These are phyloP conservation scores for Agapornis roseicollis DNA, from an alignment of 2,113 vertebrate species.

Conservation along the genomic window DNA sequence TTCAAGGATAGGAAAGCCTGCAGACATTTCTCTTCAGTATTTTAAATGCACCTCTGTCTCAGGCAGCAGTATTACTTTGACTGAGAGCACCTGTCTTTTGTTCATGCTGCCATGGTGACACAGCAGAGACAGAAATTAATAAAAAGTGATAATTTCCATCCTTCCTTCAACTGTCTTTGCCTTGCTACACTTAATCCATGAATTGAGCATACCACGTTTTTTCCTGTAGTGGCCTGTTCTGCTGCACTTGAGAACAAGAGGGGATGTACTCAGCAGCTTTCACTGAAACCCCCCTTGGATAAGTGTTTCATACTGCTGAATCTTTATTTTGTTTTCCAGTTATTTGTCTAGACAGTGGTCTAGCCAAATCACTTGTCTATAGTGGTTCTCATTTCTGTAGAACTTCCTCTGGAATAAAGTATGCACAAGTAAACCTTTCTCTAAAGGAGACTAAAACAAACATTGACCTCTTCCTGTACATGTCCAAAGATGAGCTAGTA, in stretches of 20 bases:
- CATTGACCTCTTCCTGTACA: background rate
- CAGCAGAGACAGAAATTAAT: background rate
- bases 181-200: background rate
- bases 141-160: background rate
- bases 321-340: background rate
- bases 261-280: background rate
- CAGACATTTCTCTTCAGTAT: background rate
- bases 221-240: background rate
- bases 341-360: background rate
- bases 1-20: background rate
- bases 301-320: background rate
- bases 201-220: background rate
- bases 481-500: background rate
- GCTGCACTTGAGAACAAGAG: background rate
- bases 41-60: background rate
- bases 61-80: background rate
- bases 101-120: background rate
- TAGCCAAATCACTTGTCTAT: background rate
- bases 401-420: background rate
- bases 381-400: background rate
- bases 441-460: background rate
- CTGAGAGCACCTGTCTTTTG: background rate
- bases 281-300: rapidly evolving
- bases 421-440: background rate
- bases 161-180: background rate